A percentile compares a stretch with the other conserved stretches of the same genome.
These are phyloP conservation scores for Ophioninae sp. DNA, from an alignment of 2,888 invertebrate genomes.

Conservation along the genomic window DNA sequence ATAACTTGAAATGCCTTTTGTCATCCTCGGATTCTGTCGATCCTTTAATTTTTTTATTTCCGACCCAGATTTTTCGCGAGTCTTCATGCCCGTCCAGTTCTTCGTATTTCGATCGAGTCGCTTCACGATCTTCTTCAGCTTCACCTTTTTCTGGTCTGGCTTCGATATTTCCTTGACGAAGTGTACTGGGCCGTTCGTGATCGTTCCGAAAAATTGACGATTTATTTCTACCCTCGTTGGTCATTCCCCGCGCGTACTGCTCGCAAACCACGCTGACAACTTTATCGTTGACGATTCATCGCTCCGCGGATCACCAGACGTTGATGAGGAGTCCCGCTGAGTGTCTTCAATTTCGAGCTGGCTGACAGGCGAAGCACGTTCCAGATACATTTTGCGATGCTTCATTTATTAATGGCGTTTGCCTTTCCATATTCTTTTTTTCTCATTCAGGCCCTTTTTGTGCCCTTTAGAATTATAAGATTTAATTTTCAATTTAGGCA, in stretches of 20 bases:
- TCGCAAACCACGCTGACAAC: conserved; percentile 8
- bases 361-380: not conserved
- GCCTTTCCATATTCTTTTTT: not conserved
- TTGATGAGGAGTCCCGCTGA: conserved; percentile 27
- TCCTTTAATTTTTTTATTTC: conserved; percentile 55
- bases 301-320: conserved; percentile 37
- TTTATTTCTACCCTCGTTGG: conserved; percentile 9
- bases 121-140: conserved; percentile 3
- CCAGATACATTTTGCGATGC: not conserved
- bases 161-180: conserved; percentile 6
- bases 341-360: conserved; percentile 11
- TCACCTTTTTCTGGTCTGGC: conserved; percentile 3
- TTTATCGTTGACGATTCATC: conserved; percentile 38
- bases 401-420: not conserved
- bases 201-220: conserved; percentile 27
- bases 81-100: conserved; percentile 30
- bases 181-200: conserved; percentile 6
- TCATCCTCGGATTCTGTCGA: conserved; percentile 51
- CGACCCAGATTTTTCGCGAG: conserved; percentile 48
- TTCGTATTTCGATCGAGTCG: conserved; percentile 22
- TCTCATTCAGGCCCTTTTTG: not conserved
- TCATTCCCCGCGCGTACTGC: conserved; percentile 1
- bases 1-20: conserved; percentile 51
- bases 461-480: not conserved
- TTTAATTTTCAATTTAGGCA: not conserved